Conservation (phyloP, 2,797 vertebrate genomes). For the Pipistrellus pipistrellus region DNA sequence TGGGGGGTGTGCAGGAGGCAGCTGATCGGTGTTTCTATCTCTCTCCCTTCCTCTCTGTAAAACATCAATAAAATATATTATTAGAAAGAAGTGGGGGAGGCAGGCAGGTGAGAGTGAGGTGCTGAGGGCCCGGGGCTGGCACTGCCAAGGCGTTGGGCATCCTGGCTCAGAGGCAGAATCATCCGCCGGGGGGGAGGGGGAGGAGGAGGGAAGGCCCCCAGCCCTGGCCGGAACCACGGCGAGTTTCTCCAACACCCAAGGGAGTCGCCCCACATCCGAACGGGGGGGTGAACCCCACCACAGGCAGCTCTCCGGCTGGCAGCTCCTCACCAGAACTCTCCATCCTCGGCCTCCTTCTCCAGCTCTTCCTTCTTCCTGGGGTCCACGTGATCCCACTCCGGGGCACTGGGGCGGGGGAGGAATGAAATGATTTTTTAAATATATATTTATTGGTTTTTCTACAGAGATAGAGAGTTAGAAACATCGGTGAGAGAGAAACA, state of each 20-base stretch:
- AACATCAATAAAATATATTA: too few relatives aligned
- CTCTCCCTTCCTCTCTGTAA: too few relatives aligned
- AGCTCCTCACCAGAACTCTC: constrained; percentile 94
- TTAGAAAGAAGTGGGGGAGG: too few relatives aligned
- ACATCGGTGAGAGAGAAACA: too few relatives aligned
- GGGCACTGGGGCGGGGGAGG: constrained; percentile 81
- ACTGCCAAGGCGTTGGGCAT: not conserved
- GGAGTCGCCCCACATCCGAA: not conserved
- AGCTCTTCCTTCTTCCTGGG: constrained; percentile 83
- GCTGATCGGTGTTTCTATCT: too few relatives aligned
- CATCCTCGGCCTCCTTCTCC: constrained; percentile 90
- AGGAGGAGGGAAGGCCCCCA: not conserved
- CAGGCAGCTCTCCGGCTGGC: accelerated
- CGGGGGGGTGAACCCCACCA: not conserved
- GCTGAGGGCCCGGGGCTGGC: accelerated
- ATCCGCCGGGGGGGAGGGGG: too few relatives aligned
- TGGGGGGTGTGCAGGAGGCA: too few relatives aligned
- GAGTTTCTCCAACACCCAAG: not conserved
- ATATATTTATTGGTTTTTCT: too few relatives aligned
- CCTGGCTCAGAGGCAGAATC: not conserved
- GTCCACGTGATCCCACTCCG: constrained; percentile 92
- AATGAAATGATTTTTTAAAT: too few relatives aligned
- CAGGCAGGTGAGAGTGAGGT: not conserved
- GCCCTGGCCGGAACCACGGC: accelerated
- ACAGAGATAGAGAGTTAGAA: too few relatives aligned